These are phyloP conservation scores for Macrosiphum euphorbiae DNA, from an alignment of 2,888 invertebrate genomes.

Conservation along the genomic window DNA sequence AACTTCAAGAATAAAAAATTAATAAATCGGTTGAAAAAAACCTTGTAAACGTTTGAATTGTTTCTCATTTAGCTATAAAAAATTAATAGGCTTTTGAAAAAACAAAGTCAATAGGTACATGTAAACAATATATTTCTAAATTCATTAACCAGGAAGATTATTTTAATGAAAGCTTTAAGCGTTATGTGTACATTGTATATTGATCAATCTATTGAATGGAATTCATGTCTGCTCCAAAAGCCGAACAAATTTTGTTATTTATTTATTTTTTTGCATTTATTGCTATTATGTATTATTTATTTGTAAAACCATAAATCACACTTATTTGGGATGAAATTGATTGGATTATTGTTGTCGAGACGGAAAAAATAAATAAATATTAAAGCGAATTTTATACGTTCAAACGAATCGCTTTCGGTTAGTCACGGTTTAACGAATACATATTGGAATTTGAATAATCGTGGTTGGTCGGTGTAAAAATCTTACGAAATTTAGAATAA, in stretches of 20 bases:
- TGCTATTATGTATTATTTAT: background rate
- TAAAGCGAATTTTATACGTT: background rate
- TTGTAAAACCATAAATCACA: constrained; percentile 6
- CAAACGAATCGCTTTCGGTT: background rate
- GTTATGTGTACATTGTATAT: background rate
- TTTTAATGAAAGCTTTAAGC: background rate
- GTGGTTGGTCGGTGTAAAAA: background rate
- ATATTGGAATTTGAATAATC: background rate
- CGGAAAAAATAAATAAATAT: too few species aligned
- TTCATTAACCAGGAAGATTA: too few species aligned
- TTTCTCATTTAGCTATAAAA: background rate
- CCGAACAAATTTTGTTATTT: background rate
- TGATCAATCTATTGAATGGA: background rate
- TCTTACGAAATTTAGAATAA: constrained; percentile 26
- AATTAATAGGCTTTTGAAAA: background rate
- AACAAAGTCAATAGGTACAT: too few species aligned
- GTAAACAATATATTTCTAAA: too few species aligned
- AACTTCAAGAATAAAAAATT: background rate
- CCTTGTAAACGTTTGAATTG: background rate
- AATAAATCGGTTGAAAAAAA: background rate
- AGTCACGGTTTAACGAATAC: background rate
- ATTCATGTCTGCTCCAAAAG: background rate
- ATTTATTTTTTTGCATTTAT: background rate
- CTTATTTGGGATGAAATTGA: constrained; percentile 1
- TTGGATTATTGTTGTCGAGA: background rate